These are phyloP conservation scores for Hippoglossus stenolepis DNA, from an alignment of 2,113 vertebrate genomes.

Conservation along the genomic window DNA sequence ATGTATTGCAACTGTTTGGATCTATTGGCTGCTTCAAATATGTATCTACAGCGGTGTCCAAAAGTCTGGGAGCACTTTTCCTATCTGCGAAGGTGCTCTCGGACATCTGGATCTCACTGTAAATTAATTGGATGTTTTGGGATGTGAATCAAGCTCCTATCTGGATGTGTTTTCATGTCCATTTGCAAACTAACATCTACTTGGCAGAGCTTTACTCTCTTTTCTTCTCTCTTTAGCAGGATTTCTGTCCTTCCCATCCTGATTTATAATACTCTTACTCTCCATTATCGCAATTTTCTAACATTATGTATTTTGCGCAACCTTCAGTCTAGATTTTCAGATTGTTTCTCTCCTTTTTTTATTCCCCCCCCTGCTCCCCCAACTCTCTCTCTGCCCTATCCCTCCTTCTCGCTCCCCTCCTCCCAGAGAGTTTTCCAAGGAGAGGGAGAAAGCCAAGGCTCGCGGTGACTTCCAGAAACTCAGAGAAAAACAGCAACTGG, in stretches of 20 bases:
- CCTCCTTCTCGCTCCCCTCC: constrained; percentile 13
- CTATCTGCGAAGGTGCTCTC: neutral
- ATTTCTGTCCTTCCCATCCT: constrained; percentile 41
- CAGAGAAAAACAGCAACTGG: constrained; percentile 96
- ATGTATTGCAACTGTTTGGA: neutral
- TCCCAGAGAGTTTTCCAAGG: constrained; percentile 98
- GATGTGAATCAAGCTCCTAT: constrained; percentile 21
- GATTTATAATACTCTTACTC: neutral
- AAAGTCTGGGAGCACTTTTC: neutral
- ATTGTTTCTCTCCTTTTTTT: constrained; percentile 53
- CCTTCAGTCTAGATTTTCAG: constrained; percentile 67
- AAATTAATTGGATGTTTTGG: neutral
- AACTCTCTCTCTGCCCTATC: neutral
- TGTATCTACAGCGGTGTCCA: neutral
- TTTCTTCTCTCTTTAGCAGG: constrained; percentile 49
- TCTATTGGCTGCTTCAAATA: neutral
- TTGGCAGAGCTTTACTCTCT: constrained; percentile 26
- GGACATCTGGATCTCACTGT: neutral
- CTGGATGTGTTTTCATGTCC: constrained; percentile 11
- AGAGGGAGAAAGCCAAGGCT: constrained; percentile 97
- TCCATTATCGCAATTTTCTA: constrained; percentile 7
- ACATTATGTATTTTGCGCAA: constrained; percentile 8
- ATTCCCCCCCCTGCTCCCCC: neutral
- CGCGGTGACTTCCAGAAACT: constrained; percentile 98
- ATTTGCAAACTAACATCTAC: constrained; percentile 63